Percentiles rank a stretch among this genome's conserved stretches.
These are phyloP conservation scores for Colaptes auratus DNA, from an alignment of 2,113 vertebrate genomes.

Conservation along the genomic window DNA sequence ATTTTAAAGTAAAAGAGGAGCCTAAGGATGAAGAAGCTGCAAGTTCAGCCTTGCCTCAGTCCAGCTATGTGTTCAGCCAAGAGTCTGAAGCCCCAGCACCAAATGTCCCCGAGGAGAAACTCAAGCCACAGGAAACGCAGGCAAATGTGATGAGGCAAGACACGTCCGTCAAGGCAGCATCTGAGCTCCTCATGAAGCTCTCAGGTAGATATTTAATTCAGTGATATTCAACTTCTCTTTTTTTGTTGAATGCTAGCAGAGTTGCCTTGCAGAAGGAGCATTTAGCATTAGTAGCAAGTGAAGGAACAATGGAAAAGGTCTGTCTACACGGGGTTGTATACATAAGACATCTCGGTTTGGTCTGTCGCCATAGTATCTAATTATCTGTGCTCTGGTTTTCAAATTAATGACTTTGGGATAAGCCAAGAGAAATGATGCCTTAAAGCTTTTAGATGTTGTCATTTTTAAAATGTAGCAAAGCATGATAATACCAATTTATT, in stretches of 20 bases:
- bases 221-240: background rate
- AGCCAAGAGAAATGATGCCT: background rate
- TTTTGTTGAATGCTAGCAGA: background rate
- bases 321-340: background rate
- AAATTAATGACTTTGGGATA: background rate
- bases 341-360: background rate
- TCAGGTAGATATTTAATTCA: conserved; percentile 85
- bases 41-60: conserved; percentile 78
- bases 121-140: conserved; percentile 84
- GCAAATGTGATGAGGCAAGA: conserved; percentile 86
- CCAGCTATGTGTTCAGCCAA: conserved; percentile 84
- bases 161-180: conserved; percentile 93
- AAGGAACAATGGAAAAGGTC: background rate
- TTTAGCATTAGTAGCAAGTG: background rate
- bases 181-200: conserved; percentile 97
- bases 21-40: conserved; percentile 85
- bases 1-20: conserved; percentile 94
- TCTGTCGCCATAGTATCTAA: background rate
- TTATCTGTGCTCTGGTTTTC: conserved; percentile 22
- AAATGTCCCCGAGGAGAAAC: conserved; percentile 76
- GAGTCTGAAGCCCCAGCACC: conserved; percentile 75
- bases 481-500: background rate
- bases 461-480: background rate
- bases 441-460: background rate
- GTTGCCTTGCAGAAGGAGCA: background rate